Percentiles rank a stretch among this genome's conserved stretches.
These are phyloP conservation scores for Calliopsis andreniformis DNA, from an alignment of 1,140 invertebrate genomes.

Conservation along the genomic window DNA sequence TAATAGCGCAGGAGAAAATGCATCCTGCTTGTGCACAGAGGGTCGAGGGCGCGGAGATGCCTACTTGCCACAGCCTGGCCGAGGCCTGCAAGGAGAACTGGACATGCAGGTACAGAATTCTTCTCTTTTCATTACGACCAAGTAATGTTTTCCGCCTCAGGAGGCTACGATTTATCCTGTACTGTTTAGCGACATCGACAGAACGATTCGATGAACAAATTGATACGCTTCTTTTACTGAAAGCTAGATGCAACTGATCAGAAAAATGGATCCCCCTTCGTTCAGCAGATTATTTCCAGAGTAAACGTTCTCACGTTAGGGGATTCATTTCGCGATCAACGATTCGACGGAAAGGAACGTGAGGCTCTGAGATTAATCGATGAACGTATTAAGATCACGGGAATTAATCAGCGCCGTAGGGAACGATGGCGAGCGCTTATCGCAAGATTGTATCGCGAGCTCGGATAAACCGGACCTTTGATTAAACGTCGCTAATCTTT, in stretches of 20 bases:
- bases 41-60: conserved; percentile 86
- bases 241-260: too few relatives aligned
- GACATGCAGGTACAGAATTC: conserved; percentile 85
- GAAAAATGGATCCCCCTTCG: too few relatives aligned
- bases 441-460: conserved; percentile 25
- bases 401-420: conserved; percentile 20
- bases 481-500: conserved; percentile 28
- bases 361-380: conserved; percentile 13
- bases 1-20: conserved; percentile 92
- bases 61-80: conserved; percentile 90
- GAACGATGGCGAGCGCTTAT: conserved; percentile 9
- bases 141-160: too few relatives aligned
- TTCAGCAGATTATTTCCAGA: background rate
- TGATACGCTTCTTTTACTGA: too few relatives aligned
- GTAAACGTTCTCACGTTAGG: background rate
- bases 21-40: conserved; percentile 93
- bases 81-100: conserved; percentile 89
- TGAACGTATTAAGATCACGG: conserved; percentile 16
- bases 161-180: too few relatives aligned
- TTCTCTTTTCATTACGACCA: background rate
- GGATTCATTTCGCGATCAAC: background rate
- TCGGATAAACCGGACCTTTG: conserved; percentile 32
- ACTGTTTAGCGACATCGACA: too few relatives aligned
- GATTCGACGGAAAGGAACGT: too few relatives aligned
- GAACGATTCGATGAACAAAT: too few relatives aligned